A percentile compares a stretch with the other conserved stretches of the same genome.
Evolutionary conservation across 1,140 invertebrate species (phyloP).

Genomic region (Eufriesea mexicana): DNA sequence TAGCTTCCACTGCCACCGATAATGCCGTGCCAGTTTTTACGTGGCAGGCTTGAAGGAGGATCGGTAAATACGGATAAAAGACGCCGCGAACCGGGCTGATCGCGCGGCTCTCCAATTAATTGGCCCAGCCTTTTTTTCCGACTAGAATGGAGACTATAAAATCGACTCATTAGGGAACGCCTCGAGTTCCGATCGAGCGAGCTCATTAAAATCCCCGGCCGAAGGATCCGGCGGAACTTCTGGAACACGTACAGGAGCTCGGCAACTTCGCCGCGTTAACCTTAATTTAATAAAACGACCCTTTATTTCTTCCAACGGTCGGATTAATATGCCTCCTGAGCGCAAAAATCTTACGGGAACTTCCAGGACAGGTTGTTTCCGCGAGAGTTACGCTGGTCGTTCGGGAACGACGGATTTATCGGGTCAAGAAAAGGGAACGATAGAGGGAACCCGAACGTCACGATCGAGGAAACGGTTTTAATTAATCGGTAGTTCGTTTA

Average conservation of each 20-base stretch:
- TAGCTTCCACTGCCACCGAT: slow-evolving; percentile 19
- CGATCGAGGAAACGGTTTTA: not conserved
- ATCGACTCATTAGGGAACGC: slow-evolving; percentile 70
- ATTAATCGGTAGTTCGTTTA: not conserved
- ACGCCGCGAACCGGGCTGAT: slow-evolving; percentile 38
- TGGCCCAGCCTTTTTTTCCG: slow-evolving; percentile 53
- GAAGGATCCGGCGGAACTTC: slow-evolving; percentile 31
- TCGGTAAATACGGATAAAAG: slow-evolving; percentile 64
- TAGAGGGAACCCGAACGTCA: not conserved
- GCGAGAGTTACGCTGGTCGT: not conserved
- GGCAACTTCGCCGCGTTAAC: slow-evolving; percentile 39
- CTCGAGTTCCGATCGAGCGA: slow-evolving; percentile 64
- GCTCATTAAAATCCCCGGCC: slow-evolving; percentile 65
- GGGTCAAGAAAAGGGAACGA: not conserved
- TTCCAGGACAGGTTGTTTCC: no score
- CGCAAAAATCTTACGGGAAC: not conserved
- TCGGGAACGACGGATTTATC: not conserved
- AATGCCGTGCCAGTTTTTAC: slow-evolving; percentile 34
- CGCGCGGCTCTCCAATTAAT: slow-evolving; percentile 65
- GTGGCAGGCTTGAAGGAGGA: slow-evolving; percentile 14
- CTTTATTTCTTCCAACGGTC: slow-evolving; percentile 1
- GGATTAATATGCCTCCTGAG: slow-evolving; percentile 20
- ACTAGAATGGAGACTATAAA: slow-evolving; percentile 64
- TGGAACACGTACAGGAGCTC: slow-evolving; percentile 38
- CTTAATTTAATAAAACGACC: slow-evolving; percentile 57